Evolutionary conservation across 2,797 vertebrate species (phyloP), one percentile per base, ranked within the genome.

Genomic region (Acanthurus leucopareius): DNA sequence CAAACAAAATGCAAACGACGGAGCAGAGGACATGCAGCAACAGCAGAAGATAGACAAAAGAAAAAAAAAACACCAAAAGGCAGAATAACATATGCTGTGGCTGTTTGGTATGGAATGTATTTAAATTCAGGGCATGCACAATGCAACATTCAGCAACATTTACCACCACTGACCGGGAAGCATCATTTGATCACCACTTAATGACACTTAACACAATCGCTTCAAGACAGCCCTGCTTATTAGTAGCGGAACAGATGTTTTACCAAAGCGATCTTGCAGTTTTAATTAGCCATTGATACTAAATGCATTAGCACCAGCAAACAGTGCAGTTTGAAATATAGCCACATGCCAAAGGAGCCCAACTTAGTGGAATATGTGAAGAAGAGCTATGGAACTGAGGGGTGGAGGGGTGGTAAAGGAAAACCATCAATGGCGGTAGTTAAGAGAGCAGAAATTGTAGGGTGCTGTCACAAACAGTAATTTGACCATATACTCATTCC

Each of bases 241-340:
- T 93, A 93, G 82, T 87, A 89, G 87, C 3, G 77, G 91, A 95
- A 93, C 94, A 95, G 92, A 94, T 94, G 94, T 92, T 95, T 92
- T 81, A 83, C 86, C 91, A 90, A 94, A 92, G 90, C 44, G 76
- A 91, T 93, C 87, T 86, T 74, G 77, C 87, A n/a, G 86, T 90
- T 93, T 91, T 94, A 94, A 95, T 95, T 94, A 93, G 90, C 91
- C 88, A 88, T 79, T 92, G 90, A 93, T 93, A 82, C 88, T 88
- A 90, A 93, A 92, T 79, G 75, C 89, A 91, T 91, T 92, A 90
- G 86, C 63, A 71, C 52, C 44, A 67, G 83, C 69, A 84, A 87
- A 85, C 51, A 73, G 73, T 44, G 72, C 58, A 1, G 73, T 80
- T 70, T 91, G 66, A 94, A 88, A 91, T 92, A 91, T 49, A 74